Conservation (phyloP, 2,888 invertebrate genomes). For the Thymelicus lineola region DNA sequence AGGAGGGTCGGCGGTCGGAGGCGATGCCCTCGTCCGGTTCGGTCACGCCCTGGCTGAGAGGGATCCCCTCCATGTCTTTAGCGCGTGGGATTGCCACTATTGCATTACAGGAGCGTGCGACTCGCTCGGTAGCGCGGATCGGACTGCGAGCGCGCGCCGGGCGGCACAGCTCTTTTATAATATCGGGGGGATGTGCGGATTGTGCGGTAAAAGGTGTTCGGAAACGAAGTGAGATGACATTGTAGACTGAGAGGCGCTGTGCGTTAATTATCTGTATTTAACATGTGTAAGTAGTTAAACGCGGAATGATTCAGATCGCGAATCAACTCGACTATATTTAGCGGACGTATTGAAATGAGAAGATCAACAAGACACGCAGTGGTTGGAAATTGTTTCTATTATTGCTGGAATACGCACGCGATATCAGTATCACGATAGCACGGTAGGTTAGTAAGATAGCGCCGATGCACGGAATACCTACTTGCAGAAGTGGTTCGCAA, state of each 20-base stretch:
- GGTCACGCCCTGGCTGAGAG: constrained; percentile 65
- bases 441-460: constrained; percentile 19
- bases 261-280: constrained; percentile 39
- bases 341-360: constrained; percentile 43
- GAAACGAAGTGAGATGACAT: constrained; percentile 72
- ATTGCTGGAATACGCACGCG: constrained; percentile 40
- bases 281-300: constrained; percentile 23
- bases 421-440: constrained; percentile 39
- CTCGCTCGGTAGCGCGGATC: constrained; percentile 71
- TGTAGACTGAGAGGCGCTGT: constrained; percentile 64
- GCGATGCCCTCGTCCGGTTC: constrained; percentile 79
- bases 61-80: constrained; percentile 73
- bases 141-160: constrained; percentile 81
- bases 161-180: constrained; percentile 70
- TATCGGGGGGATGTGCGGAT: constrained; percentile 77
- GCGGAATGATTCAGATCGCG: constrained; percentile 30
- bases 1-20: constrained; percentile 76
- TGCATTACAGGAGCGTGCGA: constrained; percentile 73
- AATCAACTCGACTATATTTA: constrained; percentile 24
- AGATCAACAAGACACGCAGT: constrained; percentile 43
- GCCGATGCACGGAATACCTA: constrained; percentile 35
- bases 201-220: constrained; percentile 77
- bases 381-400: constrained; percentile 21
- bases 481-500: constrained; percentile 25
- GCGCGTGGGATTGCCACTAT: constrained; percentile 65